Evolutionary conservation across 2,888 invertebrate genomes (phyloP).

Genomic region (Teleiodes luculella): DNA sequence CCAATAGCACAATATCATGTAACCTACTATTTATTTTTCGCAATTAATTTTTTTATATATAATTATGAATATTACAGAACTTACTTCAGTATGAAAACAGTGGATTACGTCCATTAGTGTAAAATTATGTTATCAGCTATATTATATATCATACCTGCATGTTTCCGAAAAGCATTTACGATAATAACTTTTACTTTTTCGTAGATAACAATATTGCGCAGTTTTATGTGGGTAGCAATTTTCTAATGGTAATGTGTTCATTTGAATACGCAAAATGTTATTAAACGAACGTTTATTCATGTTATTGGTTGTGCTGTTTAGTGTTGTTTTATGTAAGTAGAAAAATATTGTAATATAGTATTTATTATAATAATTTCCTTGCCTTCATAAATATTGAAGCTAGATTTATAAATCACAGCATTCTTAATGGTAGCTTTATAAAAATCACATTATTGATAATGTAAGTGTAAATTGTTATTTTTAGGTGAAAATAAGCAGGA

Average conservation of each 20-base stretch:
- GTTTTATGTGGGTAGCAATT: conserved; percentile 17
- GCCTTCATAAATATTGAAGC: too few species aligned
- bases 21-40: too few species aligned
- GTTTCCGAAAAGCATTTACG: conserved; percentile 20
- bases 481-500: conserved; percentile 28
- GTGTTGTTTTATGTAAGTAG: conserved; percentile 31
- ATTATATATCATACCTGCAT: conserved; percentile 6
- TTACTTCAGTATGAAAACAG: too few species aligned
- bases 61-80: too few species aligned
- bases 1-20: too few species aligned
- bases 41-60: too few species aligned
- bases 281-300: conserved; percentile 34
- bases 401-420: background rate
- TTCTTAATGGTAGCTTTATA: too few species aligned
- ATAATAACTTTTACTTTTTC: conserved; percentile 30
- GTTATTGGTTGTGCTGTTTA: conserved; percentile 26
- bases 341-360: too few species aligned
- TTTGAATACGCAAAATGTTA: conserved; percentile 48
- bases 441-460: too few species aligned
- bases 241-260: conserved; percentile 29
- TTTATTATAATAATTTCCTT: too few species aligned
- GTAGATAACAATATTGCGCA: conserved; percentile 26
- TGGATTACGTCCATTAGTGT: too few species aligned
- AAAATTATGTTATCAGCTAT: background rate
- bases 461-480: too few species aligned